phyloP scores from a whole-genome alignment of 2,888 invertebrate species.

The Cylloceria caligata region DNA sequence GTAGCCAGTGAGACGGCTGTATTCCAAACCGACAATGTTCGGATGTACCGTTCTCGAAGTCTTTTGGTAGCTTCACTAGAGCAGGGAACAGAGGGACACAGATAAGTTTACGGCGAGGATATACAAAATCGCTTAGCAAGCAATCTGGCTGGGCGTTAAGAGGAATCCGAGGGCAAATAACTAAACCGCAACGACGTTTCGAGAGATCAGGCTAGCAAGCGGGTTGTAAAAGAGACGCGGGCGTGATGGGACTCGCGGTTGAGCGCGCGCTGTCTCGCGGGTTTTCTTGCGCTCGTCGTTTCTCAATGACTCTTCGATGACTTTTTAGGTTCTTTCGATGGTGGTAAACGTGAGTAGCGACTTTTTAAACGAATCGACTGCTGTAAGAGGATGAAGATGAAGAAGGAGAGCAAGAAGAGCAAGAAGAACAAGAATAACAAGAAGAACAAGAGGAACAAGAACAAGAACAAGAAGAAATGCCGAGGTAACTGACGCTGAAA shows the following conservation, averaged over 20 bases:
- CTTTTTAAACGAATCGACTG: background rate
- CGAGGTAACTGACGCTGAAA: slow-evolving; percentile 32
- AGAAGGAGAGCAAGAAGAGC: slow-evolving; percentile 9
- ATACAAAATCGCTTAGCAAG: slow-evolving; percentile 58
- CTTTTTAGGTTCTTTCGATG: slow-evolving; percentile 19
- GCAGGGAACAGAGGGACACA: slow-evolving; percentile 17
- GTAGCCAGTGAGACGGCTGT: slow-evolving; percentile 45
- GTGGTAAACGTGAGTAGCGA: slow-evolving; percentile 22
- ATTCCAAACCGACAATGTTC: slow-evolving; percentile 12
- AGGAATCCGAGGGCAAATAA: slow-evolving; percentile 56
- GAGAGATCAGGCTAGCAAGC: slow-evolving; percentile 24
- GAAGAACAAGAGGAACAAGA: no score
- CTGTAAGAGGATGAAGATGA: background rate
- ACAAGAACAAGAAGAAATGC: slow-evolving; percentile 21
- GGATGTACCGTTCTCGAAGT: slow-evolving; percentile 48
- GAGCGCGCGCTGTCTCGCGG: background rate
- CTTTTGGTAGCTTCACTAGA: slow-evolving; percentile 60
- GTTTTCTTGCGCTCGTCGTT: slow-evolving; percentile 15
- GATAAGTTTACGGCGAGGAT: slow-evolving; percentile 40
- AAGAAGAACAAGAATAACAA: slow-evolving; percentile 10
- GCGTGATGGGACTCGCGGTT: slow-evolving; percentile 34
- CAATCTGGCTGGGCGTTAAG: slow-evolving; percentile 49
- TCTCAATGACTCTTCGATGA: slow-evolving; percentile 31
- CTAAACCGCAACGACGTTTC: slow-evolving; percentile 55
- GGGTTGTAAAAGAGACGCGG: slow-evolving; percentile 32